A percentile compares a stretch with the other conserved stretches of the same genome.
These are phyloP conservation scores for Ciconia boyciana DNA, from an alignment of 2,113 vertebrate species.

Conservation along the genomic window DNA sequence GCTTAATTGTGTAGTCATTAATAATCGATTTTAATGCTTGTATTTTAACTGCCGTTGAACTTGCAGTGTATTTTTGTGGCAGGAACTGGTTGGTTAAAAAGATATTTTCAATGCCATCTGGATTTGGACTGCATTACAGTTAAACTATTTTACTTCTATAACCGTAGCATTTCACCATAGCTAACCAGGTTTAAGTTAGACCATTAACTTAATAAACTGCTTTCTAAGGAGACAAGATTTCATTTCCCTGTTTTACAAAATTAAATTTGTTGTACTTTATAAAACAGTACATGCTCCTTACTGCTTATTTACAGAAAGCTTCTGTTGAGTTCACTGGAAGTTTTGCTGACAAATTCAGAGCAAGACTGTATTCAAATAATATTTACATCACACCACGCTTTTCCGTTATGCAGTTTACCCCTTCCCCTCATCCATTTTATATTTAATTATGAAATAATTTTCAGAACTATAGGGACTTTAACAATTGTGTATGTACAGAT, in stretches of 20 bases:
- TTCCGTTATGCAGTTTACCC: neutral
- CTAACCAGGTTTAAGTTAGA: neutral
- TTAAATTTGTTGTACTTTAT: neutral
- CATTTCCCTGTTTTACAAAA: neutral
- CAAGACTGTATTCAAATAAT: neutral
- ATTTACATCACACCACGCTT: neutral
- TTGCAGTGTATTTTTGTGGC: neutral
- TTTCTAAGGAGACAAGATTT: neutral
- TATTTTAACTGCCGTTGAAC: neutral
- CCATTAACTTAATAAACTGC: neutral
- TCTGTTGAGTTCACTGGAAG: neutral
- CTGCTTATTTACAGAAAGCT: neutral
- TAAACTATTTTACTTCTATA: neutral
- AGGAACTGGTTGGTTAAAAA: neutral
- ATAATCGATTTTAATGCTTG: neutral
- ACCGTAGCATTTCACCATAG: neutral
- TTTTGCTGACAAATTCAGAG: neutral
- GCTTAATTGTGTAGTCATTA: neutral
- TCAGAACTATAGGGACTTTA: neutral
- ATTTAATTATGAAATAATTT: neutral
- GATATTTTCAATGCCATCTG: neutral
- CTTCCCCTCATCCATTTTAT: neutral
- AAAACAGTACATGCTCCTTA: neutral
- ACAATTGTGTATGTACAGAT: neutral
- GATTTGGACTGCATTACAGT: neutral